phyloP scores from a whole-genome alignment of 2,113 vertebrate genomes.

The Lepidothrix coronata region DNA sequence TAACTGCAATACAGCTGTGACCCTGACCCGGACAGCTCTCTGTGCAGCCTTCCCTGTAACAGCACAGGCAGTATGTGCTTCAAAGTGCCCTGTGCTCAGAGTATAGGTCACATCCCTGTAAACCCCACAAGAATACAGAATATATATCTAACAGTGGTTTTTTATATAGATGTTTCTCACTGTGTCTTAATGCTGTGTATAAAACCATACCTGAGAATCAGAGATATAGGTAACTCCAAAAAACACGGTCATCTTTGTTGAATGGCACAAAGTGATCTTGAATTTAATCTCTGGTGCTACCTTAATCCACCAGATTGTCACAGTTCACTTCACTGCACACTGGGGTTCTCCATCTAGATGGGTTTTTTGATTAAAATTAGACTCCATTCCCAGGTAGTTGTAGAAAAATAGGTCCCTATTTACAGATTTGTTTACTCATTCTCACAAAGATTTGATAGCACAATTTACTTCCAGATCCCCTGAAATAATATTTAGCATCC shows the following conservation, averaged over 20 bases:
- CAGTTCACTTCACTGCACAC: background rate
- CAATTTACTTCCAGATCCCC: background rate
- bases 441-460: background rate
- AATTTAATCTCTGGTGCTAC: background rate
- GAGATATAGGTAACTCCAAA: background rate
- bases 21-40: background rate
- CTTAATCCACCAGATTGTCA: background rate
- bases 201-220: background rate
- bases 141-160: background rate
- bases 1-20: background rate
- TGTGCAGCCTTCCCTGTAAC: background rate
- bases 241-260: background rate
- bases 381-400: background rate
- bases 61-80: background rate
- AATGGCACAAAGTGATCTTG: background rate
- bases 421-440: background rate
- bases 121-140: background rate
- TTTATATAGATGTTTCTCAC: background rate
- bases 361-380: background rate
- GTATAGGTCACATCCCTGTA: rapidly evolving
- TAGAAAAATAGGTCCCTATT: background rate
- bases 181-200: background rate
- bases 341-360: background rate
- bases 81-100: background rate
- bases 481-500: background rate